Base-by-base conservation (phyloP, 2,113 vertebrate species). In the Perca schrenkii region DNA sequence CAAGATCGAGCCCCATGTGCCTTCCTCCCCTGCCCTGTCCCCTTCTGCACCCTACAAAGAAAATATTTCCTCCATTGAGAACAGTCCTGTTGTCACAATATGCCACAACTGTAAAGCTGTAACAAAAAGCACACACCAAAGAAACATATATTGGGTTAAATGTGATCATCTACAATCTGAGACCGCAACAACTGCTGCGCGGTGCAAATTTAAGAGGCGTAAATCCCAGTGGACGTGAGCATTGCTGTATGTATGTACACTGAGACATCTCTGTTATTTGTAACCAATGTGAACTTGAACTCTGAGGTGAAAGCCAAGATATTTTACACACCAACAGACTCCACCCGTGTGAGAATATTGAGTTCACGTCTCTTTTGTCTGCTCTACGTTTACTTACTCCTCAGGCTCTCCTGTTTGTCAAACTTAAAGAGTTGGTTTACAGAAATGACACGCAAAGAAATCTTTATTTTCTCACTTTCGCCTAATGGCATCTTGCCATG, bases 1-100 rank as follows among this genome's bases (percentile, higher is more conserved):
- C 84, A 78, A 86, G 87, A 77, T 79, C 66, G 50, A 77, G 43
- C 14, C 72, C 54, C 63, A 49, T 67, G 73, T 82, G 79, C 84
- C 78, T 90, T 83, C 73, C 77, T 40, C 13, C 67, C 50, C 67
- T n/a, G 28, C 8, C 34, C 71, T 19, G 60, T 54, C 63, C 53
- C 69, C 67, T 63, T 79, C 76, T 76, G 62, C 82, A 19, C 81
- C 77, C 79, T 28, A 21, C 11, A 21, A 71, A 61, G 66, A 80
- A 88, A 86, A 86, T 74, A 83, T 84, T 80, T 73, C 70, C 72
- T 77, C 61, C 63, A 25, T 22, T 68, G 14, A 60, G 25, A 60
- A 84, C 85, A 34, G 69, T 21, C 46, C 17, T 46, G 80, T 50
- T 74, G 61, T 78, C 77, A 56, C 61, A 57, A 50, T 60, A 58